A percentile compares a stretch with the other conserved stretches of the same genome.
Conservation (phyloP, 2,797 vertebrate species). For the Danio albolineatus region DNA sequence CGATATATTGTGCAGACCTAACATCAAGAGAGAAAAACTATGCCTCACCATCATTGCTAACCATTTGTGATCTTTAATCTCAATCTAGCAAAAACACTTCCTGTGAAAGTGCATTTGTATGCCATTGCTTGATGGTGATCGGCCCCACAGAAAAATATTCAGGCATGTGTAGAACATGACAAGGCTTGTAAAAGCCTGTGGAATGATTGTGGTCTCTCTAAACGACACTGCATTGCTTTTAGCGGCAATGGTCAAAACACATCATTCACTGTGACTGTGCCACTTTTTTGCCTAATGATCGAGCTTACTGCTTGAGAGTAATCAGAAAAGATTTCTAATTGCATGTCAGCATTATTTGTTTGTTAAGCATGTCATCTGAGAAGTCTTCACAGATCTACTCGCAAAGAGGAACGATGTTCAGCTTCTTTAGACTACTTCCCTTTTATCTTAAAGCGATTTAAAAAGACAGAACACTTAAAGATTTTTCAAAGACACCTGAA, state of each 20-base stretch:
- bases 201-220: background rate
- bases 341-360: background rate
- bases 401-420: slow-evolving; percentile 35
- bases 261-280: background rate
- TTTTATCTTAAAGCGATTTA: slow-evolving; percentile 5
- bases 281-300: background rate
- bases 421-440: slow-evolving; percentile 24
- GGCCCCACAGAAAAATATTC: background rate
- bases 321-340: slow-evolving; percentile 4
- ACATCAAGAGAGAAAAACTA: background rate
- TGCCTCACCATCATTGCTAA: background rate
- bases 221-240: background rate
- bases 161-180: background rate
- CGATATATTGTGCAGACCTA: too few relatives aligned
- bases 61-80: background rate
- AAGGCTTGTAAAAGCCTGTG: background rate
- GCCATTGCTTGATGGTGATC: background rate
- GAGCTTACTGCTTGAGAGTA: background rate
- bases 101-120: too few relatives aligned
- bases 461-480: background rate
- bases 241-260: background rate
- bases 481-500: too few relatives aligned
- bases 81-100: background rate
- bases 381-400: background rate
- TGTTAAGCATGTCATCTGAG: background rate